A percentile compares a stretch with the other conserved stretches of the same genome.
These are phyloP conservation scores for Eulacestoma nigropectus DNA, from an alignment of 2,113 vertebrate genomes.

Conservation along the genomic window DNA sequence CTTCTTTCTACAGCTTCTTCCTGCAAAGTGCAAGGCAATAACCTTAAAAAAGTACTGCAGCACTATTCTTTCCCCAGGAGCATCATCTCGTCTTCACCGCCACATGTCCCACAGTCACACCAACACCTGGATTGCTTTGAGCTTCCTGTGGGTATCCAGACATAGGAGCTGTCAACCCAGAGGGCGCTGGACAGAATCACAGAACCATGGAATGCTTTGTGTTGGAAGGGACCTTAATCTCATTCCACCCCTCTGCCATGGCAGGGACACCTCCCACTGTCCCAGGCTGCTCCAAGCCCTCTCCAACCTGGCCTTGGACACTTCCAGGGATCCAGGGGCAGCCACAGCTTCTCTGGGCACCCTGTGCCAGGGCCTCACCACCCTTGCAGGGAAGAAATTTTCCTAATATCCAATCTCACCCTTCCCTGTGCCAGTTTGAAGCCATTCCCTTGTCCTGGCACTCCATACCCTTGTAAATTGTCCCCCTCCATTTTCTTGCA, in stretches of 20 bases:
- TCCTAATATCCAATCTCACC: background rate
- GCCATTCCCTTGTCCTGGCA: background rate
- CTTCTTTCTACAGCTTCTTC: background rate
- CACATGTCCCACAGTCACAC: background rate
- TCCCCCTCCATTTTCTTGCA: background rate
- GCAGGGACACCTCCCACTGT: background rate
- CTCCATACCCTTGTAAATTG: background rate
- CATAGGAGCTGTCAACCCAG: background rate
- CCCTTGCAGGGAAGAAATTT: background rate
- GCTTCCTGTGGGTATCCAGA: background rate
- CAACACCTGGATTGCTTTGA: background rate
- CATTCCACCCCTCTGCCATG: background rate
- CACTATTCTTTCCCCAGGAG: background rate
- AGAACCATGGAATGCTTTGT: background rate
- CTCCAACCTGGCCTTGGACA: background rate
- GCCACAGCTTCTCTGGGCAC: background rate
- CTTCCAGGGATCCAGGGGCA: background rate
- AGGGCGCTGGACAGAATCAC: background rate
- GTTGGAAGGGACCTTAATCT: background rate
- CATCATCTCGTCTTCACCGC: background rate
- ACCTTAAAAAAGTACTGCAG: background rate
- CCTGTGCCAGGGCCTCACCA: background rate
- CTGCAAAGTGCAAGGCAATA: background rate
- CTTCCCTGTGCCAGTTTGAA: background rate
- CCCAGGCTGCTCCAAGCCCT: background rate